These are phyloP conservation scores for Ochotona princeps DNA, from an alignment of 2,113 vertebrate genomes.

Conservation along the genomic window DNA sequence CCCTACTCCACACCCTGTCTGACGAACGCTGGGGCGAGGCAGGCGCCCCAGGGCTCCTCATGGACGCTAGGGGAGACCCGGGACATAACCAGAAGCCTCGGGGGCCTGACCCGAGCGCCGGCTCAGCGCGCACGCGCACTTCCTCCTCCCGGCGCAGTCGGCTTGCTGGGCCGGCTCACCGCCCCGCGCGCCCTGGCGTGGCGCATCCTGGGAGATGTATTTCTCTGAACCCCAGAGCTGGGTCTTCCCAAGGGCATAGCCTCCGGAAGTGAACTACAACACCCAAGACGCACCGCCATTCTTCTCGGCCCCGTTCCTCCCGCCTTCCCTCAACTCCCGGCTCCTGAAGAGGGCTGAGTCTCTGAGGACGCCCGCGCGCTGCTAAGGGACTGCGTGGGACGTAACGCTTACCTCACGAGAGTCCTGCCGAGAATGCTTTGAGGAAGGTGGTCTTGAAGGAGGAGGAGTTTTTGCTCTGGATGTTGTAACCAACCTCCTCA, in stretches of 20 bases:
- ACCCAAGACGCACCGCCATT: slow-evolving; percentile 49
- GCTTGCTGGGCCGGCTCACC: slow-evolving; percentile 51
- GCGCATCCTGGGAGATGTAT: slow-evolving; percentile 66
- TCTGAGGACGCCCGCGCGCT: slow-evolving; percentile 67
- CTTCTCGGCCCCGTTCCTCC: no score
- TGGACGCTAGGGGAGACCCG: neutral
- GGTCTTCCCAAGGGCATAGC: rapidly evolving
- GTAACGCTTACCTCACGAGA: rapidly evolving
- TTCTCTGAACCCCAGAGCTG: rapidly evolving
- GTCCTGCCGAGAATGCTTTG: rapidly evolving
- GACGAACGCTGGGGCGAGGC: slow-evolving; percentile 30
- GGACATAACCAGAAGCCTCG: no score
- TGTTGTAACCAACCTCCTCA: neutral
- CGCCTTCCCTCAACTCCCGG: neutral
- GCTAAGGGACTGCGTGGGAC: neutral
- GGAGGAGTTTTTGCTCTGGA: rapidly evolving
- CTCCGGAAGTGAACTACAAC: slow-evolving; percentile 24
- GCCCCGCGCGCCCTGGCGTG: neutral
- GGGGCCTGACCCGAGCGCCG: neutral
- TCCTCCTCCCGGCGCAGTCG: slow-evolving; percentile 51
- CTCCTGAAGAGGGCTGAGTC: neutral
- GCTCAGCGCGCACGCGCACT: slow-evolving; percentile 79
- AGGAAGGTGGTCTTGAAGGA: rapidly evolving
- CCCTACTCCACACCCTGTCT: slow-evolving; percentile 49
- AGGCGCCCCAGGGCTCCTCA: neutral